These are phyloP conservation scores for Trichonephila inaurata DNA, from an alignment of 1,140 invertebrate species.

Conservation along the genomic window DNA sequence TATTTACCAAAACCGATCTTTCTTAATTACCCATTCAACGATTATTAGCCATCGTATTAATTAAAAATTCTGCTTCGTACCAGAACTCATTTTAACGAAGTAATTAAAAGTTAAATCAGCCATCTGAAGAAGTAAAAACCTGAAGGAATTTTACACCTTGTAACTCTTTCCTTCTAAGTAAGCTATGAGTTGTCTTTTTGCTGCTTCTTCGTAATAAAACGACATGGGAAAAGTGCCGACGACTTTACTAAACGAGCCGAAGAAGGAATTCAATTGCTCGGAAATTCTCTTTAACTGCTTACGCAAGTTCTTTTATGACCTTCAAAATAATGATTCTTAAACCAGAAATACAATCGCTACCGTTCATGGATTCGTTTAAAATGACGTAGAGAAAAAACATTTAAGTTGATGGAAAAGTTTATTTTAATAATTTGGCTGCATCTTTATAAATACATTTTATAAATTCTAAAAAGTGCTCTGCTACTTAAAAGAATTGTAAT, in stretches of 20 bases:
- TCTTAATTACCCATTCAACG: not conserved
- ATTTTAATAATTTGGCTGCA: too few species aligned
- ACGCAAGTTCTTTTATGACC: not conserved
- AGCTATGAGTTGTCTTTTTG: not conserved
- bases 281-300: not conserved
- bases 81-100: not conserved
- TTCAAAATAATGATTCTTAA: not conserved
- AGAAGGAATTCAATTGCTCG: slow-evolving; percentile 13
- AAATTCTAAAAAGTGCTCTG: too few species aligned
- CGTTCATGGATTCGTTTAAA: not conserved
- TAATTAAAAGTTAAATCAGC: not conserved
- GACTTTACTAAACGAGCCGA: not conserved
- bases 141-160: not conserved
- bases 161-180: not conserved
- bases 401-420: too few species aligned
- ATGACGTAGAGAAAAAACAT: not conserved
- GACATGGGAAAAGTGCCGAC: not conserved
- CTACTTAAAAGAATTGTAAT: too few species aligned
- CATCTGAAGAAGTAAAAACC: not conserved
- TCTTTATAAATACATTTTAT: too few species aligned
- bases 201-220: not conserved
- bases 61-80: not conserved
- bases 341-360: not conserved
- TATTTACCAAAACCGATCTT: not conserved
- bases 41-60: not conserved